Conservation (phyloP, 2,888 invertebrate species). For the Rosalia funebris region DNA sequence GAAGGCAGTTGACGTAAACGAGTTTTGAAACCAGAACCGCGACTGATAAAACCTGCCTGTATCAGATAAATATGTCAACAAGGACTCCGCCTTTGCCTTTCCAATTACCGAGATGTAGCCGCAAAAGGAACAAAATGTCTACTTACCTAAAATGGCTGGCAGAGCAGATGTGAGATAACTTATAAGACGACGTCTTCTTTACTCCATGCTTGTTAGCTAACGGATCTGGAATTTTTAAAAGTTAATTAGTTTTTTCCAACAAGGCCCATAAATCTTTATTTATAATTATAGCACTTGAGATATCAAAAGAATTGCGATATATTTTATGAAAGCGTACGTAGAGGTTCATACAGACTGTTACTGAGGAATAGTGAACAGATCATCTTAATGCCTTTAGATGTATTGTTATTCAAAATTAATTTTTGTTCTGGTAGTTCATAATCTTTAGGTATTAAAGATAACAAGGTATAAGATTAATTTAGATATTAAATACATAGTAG, state of each 20-base stretch:
- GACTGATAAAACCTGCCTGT: constrained; percentile 60
- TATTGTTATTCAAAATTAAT: too few species aligned
- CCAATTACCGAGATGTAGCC: constrained; percentile 55
- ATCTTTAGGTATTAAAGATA: too few species aligned
- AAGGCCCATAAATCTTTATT: constrained; percentile 34
- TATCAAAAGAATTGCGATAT: neutral
- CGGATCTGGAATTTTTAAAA: constrained; percentile 49
- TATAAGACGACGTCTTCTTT: constrained; percentile 54
- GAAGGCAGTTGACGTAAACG: constrained; percentile 58
- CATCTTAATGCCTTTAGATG: too few species aligned
- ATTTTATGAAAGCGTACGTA: neutral
- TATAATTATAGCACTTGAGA: constrained; percentile 14
- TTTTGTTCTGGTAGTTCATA: too few species aligned
- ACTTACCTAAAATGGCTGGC: constrained; percentile 62
- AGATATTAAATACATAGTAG: too few species aligned
- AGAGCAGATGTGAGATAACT: constrained; percentile 57
- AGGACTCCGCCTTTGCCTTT: constrained; percentile 57
- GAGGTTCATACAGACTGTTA: too few species aligned
- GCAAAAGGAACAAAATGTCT: constrained; percentile 55
- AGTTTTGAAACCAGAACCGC: constrained; percentile 56
- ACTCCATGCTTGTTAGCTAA: constrained; percentile 54
- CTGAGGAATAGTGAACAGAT: too few species aligned
- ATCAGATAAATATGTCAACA: constrained; percentile 64
- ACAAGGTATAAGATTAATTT: too few species aligned
- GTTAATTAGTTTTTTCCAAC: constrained; percentile 38